phyloP scores from a whole-genome alignment of 2,797 vertebrate species.

The Sebastes jordani region DNA sequence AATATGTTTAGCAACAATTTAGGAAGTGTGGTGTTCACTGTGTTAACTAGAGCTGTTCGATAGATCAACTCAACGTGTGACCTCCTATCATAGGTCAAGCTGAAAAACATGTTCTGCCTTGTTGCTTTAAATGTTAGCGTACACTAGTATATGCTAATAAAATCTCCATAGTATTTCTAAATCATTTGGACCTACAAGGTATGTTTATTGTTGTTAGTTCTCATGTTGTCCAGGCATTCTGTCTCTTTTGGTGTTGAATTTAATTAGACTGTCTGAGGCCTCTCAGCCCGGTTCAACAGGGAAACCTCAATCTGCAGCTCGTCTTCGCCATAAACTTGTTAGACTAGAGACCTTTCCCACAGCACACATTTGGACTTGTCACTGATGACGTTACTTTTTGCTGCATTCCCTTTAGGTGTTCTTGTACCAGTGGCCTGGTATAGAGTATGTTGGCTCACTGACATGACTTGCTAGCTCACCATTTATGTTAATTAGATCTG shows the following conservation, averaged over 20 bases:
- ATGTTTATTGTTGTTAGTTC: no score
- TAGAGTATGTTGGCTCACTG: no score
- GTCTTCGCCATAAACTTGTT: not conserved
- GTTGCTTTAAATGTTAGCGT: not conserved
- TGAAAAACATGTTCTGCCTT: not conserved
- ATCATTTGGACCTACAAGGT: not conserved
- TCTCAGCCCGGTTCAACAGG: not conserved
- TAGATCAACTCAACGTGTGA: not conserved
- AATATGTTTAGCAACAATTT: not conserved
- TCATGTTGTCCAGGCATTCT: not conserved
- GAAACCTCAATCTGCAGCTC: not conserved
- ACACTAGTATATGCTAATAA: not conserved
- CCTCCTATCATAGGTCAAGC: not conserved
- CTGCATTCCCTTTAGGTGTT: not conserved
- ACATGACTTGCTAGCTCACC: not conserved
- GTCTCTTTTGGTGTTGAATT: not conserved
- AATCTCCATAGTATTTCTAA: rapidly evolving
- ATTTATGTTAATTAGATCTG: not conserved
- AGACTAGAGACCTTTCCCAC: no score
- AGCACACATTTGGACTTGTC: no score
- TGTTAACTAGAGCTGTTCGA: not conserved
- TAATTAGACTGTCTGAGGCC: not conserved
- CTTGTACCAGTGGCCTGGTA: not conserved
- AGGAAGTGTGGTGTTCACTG: not conserved
- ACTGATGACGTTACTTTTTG: not conserved